These are phyloP conservation scores for Larimichthys polyactis DNA, from an alignment of 2,113 vertebrate genomes.

Conservation along the genomic window DNA sequence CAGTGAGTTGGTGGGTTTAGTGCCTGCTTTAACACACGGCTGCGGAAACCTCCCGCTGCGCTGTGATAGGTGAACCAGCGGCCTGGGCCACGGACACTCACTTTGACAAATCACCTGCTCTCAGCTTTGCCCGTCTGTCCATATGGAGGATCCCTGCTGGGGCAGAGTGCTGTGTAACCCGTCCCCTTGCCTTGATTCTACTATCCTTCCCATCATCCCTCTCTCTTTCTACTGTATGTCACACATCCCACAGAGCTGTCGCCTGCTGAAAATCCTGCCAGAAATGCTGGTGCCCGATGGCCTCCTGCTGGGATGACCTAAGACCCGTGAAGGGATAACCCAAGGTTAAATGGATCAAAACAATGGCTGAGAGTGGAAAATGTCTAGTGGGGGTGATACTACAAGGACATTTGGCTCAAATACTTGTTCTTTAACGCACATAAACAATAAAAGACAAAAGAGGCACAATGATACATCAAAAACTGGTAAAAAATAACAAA, in stretches of 20 bases:
- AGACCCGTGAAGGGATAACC: not conserved
- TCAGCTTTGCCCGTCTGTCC: constrained; percentile 33
- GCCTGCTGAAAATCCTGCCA: not conserved
- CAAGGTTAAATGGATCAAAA: constrained; percentile 50
- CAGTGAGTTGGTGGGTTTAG: constrained; percentile 27
- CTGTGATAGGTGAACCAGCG: constrained; percentile 50
- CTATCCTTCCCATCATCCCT: constrained; percentile 16
- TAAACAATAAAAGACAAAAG: not conserved
- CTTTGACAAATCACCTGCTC: constrained; percentile 62
- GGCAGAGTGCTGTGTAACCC: constrained; percentile 30
- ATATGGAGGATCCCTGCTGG: constrained; percentile 48
- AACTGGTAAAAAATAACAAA: not conserved
- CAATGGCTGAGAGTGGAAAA: constrained; percentile 22
- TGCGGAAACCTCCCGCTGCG: constrained; percentile 43
- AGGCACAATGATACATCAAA: not conserved
- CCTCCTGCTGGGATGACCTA: constrained; percentile 46
- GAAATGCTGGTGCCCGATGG: not conserved
- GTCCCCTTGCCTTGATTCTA: constrained; percentile 20
- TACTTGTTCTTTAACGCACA: not conserved
- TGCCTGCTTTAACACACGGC: constrained; percentile 7
- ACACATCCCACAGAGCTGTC: not conserved
- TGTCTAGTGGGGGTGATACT: not conserved
- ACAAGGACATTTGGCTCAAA: constrained; percentile 2
- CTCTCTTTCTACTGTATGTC: not conserved
- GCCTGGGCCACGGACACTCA: constrained; percentile 41